A percentile compares a stretch with the other conserved stretches of the same genome.
phyloP scores from a whole-genome alignment of 2,797 vertebrate genomes.

The Delichon dasypus region DNA sequence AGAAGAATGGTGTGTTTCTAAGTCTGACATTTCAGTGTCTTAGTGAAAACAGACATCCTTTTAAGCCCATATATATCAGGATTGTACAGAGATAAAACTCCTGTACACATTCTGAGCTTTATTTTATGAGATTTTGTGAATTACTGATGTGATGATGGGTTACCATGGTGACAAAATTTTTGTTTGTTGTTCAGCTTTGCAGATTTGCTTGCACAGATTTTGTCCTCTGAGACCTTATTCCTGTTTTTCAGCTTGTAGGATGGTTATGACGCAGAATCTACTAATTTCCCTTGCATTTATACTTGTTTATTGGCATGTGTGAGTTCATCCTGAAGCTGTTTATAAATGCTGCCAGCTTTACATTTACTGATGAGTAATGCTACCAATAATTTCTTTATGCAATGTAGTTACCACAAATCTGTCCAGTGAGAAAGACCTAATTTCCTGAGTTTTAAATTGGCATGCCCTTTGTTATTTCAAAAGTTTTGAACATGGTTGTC shows the following conservation, averaged over 20 bases:
- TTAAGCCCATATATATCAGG: neutral
- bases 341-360: neutral
- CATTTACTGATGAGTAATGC: neutral
- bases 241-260: conserved; percentile 22
- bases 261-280: conserved; percentile 23
- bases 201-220: conserved; percentile 15
- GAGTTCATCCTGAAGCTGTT: conserved; percentile 26
- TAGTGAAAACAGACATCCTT: neutral
- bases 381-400: neutral
- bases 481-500: neutral
- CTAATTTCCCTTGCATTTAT: conserved; percentile 7
- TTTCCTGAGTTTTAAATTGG: neutral
- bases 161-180: conserved; percentile 9
- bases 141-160: neutral
- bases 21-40: neutral
- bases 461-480: neutral
- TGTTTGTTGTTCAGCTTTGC: neutral
- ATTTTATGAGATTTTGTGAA: neutral
- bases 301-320: neutral
- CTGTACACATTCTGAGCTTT: neutral
- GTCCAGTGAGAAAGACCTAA: neutral
- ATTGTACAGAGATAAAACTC: neutral
- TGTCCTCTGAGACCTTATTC: conserved; percentile 33
- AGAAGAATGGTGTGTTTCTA: neutral
- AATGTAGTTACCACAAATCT: neutral